Evolutionary conservation across 2,113 vertebrate genomes (phyloP).

Genomic region (Corynorhinus townsendii): DNA sequence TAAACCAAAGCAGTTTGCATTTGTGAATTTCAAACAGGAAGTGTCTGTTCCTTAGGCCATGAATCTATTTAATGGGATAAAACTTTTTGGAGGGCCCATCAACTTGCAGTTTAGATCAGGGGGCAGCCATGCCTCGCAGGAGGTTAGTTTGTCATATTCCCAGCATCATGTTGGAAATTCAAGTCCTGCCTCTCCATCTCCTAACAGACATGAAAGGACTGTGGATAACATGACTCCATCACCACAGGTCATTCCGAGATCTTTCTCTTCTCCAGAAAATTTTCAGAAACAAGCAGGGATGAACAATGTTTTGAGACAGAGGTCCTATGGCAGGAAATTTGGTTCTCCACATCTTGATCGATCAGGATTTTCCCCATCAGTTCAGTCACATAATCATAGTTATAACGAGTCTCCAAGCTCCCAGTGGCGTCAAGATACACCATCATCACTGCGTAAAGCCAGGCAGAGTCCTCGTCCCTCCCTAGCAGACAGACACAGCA

Average conservation of each 20-base stretch:
- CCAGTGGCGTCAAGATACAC: conserved; percentile 77
- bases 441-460: conserved; percentile 60
- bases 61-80: no score
- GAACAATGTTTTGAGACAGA: conserved; percentile 70
- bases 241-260: conserved; percentile 75
- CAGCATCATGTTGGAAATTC: no score
- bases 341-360: conserved; percentile 70
- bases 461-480: conserved; percentile 78
- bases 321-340: conserved; percentile 74
- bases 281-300: conserved; percentile 89
- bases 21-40: no score
- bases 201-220: no score
- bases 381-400: conserved; percentile 48
- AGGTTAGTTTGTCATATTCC: no score
- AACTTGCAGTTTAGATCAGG: no score
- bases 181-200: conserved; percentile 80
- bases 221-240: no score
- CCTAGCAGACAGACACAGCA: conserved; percentile 63
- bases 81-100: no score
- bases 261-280: conserved; percentile 81
- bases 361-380: conserved; percentile 36
- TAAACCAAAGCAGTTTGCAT: no score
- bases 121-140: no score
- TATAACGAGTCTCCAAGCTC: conserved; percentile 46
- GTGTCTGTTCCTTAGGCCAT: no score